Evolutionary conservation across 2,888 invertebrate genomes (phyloP).

Genomic region (Mylabris sibirica): DNA sequence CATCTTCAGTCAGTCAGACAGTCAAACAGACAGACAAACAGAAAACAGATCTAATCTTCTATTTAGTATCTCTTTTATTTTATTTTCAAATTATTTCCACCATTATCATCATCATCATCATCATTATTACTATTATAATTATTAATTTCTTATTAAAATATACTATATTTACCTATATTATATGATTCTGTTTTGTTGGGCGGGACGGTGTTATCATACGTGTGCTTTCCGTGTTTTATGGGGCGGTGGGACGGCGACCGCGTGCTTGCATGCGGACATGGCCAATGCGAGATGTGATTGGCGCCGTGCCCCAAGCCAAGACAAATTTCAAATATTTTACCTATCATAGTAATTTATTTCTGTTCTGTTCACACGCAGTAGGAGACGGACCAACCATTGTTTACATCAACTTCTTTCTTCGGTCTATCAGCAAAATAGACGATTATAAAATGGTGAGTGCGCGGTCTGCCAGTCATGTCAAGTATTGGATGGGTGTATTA

Average conservation of each 20-base stretch:
- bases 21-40: slow-evolving; percentile 8
- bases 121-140: not conserved
- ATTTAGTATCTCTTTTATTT: slow-evolving; percentile 28
- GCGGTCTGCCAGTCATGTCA: slow-evolving; percentile 61
- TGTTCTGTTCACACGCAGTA: slow-evolving; percentile 63
- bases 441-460: slow-evolving; percentile 98
- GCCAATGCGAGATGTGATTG: slow-evolving; percentile 60
- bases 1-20: slow-evolving; percentile 37
- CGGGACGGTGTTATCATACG: slow-evolving; percentile 51
- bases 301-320: slow-evolving; percentile 55
- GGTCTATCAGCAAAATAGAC: slow-evolving; percentile 98
- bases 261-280: slow-evolving; percentile 54
- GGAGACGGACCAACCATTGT: slow-evolving; percentile 88
- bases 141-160: too few species aligned
- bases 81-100: slow-evolving; percentile 23
- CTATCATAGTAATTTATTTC: slow-evolving; percentile 49
- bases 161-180: too few species aligned
- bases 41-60: not conserved
- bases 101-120: not conserved
- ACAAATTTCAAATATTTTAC: slow-evolving; percentile 44
- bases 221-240: slow-evolving; percentile 52
- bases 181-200: slow-evolving; percentile 39
- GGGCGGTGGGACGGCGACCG: slow-evolving; percentile 44
- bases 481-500: slow-evolving; percentile 55
- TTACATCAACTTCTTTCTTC: slow-evolving; percentile 92